A percentile compares a stretch with the other conserved stretches of the same genome.
Evolutionary conservation across 2,113 vertebrate species (phyloP).

Genomic region (Brienomyrus brachyistius): DNA sequence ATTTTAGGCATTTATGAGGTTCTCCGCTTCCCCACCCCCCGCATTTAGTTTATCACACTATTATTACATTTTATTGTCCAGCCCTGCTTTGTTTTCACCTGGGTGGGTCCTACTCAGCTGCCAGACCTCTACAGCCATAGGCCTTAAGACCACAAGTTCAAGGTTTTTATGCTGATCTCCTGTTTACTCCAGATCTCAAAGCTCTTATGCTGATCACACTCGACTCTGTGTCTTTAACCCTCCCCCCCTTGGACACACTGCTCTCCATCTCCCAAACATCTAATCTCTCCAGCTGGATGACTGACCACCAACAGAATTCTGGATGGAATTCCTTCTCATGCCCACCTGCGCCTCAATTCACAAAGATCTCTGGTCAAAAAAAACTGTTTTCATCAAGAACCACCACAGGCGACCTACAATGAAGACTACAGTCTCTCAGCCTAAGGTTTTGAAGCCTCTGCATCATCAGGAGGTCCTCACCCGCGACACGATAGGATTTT

Average conservation of each 20-base stretch:
- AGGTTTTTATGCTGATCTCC: not conserved
- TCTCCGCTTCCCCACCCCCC: not conserved
- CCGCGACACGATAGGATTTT: not conserved
- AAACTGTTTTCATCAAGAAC: not conserved
- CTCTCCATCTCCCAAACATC: not conserved
- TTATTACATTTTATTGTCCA: not conserved
- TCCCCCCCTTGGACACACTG: not conserved
- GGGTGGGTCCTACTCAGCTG: not conserved
- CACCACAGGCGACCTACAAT: not conserved
- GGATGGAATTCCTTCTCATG: not conserved
- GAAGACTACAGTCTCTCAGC: not conserved
- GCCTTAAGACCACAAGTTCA: not conserved
- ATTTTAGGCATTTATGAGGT: not conserved
- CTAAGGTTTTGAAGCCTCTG: not conserved
- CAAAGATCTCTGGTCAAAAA: not conserved
- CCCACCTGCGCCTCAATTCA: not conserved
- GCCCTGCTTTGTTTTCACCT: not conserved
- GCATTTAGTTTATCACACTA: not conserved
- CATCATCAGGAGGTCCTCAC: not conserved
- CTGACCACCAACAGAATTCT: conserved; percentile 1
- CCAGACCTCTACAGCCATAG: not conserved
- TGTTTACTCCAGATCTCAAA: not conserved
- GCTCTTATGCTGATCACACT: not conserved
- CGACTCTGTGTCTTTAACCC: not conserved
- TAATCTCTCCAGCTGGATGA: not conserved